Evolutionary conservation across 37 sponge, comb jelly and placozoan genomes (phyloP).

Genomic region (Amphimedon queenslandica): DNA sequence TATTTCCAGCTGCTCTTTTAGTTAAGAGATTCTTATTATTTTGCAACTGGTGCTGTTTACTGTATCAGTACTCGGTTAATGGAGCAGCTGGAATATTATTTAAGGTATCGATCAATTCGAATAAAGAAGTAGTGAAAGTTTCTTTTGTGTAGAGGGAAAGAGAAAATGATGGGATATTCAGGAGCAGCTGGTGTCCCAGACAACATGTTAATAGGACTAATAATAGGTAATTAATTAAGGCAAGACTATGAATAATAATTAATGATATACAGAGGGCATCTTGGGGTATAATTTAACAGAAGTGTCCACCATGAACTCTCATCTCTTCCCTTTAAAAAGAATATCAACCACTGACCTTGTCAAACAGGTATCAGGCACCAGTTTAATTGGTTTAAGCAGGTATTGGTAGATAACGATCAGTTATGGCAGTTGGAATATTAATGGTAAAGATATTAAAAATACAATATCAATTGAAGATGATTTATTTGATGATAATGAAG

Average conservation of each 20-base stretch:
- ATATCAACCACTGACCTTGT: too few species aligned
- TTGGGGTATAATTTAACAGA: conserved; percentile 40
- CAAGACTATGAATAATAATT: neutral
- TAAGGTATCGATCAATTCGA: conserved; percentile 2
- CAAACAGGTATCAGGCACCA: too few species aligned
- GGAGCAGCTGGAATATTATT: conserved; percentile 3
- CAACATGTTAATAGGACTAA: conserved; percentile 36
- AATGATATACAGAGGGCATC: conserved; percentile 4
- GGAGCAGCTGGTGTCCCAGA: conserved; percentile 15
- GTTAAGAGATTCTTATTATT: conserved; percentile 16
- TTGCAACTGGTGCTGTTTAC: conserved; percentile 50
- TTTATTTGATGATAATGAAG: conserved; percentile 26
- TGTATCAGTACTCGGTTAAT: conserved; percentile 39
- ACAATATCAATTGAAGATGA: conserved; percentile 8
- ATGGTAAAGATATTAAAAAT: conserved; percentile 1
- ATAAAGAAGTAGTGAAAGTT: neutral
- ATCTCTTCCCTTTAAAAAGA: too few species aligned
- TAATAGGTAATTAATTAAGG: conserved; percentile 31
- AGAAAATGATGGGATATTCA: neutral
- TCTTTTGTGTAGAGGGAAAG: neutral
- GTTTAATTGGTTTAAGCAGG: neutral
- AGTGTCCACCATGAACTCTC: too few species aligned
- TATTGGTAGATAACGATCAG: conserved; percentile 33
- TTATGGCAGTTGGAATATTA: conserved; percentile 12
- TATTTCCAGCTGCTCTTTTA: too few species aligned